These are phyloP conservation scores for Pocillopora grandis DNA, from an alignment of 92 coral and sea anemone genomes.

Conservation along the genomic window DNA sequence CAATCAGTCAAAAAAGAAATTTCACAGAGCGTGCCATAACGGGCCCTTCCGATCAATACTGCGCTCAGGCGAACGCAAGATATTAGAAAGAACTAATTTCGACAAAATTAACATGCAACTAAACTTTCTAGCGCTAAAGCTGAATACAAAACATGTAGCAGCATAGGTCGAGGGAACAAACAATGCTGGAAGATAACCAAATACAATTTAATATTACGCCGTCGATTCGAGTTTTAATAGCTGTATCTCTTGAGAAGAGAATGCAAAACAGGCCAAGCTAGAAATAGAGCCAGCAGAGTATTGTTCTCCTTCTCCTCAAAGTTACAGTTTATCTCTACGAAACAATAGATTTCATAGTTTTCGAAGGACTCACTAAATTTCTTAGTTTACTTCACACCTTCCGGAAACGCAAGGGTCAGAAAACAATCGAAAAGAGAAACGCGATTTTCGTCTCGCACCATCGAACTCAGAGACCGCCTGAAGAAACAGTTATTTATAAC, in stretches of 20 bases:
- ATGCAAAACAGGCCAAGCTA: neutral
- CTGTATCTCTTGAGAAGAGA: slow-evolving; percentile 37
- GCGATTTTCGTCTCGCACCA: slow-evolving; percentile 17
- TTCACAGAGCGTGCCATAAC: slow-evolving; percentile 36
- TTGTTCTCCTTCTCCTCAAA: neutral
- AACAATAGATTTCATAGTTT: neutral
- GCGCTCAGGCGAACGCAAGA: slow-evolving; percentile 23
- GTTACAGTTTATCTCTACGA: neutral
- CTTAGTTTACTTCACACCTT: neutral
- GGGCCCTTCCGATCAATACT: slow-evolving; percentile 9
- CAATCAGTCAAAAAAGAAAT: slow-evolving; percentile 26
- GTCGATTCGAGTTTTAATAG: neutral
- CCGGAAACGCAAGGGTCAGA: slow-evolving; percentile 39
- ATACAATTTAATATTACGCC: slow-evolving; percentile 14
- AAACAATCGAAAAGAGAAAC: slow-evolving; percentile 6
- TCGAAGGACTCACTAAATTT: neutral
- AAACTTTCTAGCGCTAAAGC: neutral
- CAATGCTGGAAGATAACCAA: slow-evolving; percentile 79
- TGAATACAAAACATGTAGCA: neutral
- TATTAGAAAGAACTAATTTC: slow-evolving; percentile 27
- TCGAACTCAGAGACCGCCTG: neutral
- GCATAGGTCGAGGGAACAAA: slow-evolving; percentile 18
- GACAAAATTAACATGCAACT: neutral
- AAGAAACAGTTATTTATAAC: neutral
- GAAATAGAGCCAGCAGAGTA: neutral